These are phyloP conservation scores for Leptinotarsa peninsularis DNA, from an alignment of 2,888 invertebrate species.

Conservation along the genomic window DNA sequence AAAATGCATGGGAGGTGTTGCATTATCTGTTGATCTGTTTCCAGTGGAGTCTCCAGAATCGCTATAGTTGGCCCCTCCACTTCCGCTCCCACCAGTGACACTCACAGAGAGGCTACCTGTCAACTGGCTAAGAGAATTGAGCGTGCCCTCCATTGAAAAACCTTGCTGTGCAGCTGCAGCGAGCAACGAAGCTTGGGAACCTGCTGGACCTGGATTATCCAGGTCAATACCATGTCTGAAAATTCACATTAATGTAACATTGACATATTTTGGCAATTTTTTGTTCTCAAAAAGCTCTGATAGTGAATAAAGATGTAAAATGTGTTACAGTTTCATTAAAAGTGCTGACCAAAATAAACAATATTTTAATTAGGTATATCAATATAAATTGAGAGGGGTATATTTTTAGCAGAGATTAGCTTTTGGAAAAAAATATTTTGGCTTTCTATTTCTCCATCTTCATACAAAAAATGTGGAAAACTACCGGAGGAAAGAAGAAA, in stretches of 20 bases:
- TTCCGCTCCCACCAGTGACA: conserved; percentile 64
- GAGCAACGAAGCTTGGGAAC: conserved; percentile 80
- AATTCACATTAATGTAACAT: conserved; percentile 28
- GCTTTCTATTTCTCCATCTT: too few relatives aligned
- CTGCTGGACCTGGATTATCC: conserved; percentile 88
- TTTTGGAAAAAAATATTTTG: too few relatives aligned
- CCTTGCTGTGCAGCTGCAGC: conserved; percentile 71
- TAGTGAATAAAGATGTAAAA: neutral
- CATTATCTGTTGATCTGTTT: conserved; percentile 85
- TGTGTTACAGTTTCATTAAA: too few relatives aligned
- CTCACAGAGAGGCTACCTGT: conserved; percentile 71
- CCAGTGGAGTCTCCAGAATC: conserved; percentile 88
- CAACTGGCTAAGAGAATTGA: conserved; percentile 71
- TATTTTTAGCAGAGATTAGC: too few relatives aligned
- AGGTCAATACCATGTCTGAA: conserved; percentile 88
- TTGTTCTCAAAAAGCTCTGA: neutral
- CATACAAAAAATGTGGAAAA: too few relatives aligned
- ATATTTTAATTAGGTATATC: too few relatives aligned
- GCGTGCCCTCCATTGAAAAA: conserved; percentile 64
- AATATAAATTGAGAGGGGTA: too few relatives aligned
- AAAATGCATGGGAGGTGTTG: conserved; percentile 91
- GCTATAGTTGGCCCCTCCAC: conserved; percentile 81
- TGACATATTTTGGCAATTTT: neutral
- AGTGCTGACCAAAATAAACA: too few relatives aligned
- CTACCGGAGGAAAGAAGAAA: too few relatives aligned